These are phyloP conservation scores for Stenodera caucasica DNA, from an alignment of 2,888 invertebrate species.

Conservation along the genomic window DNA sequence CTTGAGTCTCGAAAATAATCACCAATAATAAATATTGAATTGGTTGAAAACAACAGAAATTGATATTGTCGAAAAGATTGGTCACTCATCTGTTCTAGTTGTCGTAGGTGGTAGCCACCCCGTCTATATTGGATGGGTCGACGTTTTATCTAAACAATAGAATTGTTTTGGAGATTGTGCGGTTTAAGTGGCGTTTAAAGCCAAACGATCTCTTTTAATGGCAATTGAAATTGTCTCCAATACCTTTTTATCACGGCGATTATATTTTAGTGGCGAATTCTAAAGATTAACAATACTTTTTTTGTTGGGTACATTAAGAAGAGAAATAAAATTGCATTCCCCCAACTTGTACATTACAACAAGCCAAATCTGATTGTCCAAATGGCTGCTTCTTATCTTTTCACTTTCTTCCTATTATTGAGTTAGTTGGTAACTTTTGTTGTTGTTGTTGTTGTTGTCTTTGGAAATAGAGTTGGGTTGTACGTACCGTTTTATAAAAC, in stretches of 20 bases:
- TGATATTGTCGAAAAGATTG: too few relatives aligned
- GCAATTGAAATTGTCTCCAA: background rate
- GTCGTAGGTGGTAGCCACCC: too few relatives aligned
- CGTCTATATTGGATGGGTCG: too few relatives aligned
- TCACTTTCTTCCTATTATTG: background rate
- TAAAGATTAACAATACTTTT: background rate
- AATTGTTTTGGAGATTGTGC: background rate
- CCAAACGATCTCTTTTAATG: background rate
- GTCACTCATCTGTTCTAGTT: too few relatives aligned
- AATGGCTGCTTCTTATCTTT: background rate
- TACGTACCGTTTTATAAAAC: conserved; percentile 94
- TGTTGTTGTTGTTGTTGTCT: too few relatives aligned
- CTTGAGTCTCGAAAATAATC: background rate
- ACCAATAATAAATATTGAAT: background rate
- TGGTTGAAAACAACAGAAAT: too few relatives aligned
- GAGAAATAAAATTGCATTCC: too few relatives aligned
- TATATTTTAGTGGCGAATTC: background rate
- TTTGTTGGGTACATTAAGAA: too few relatives aligned
- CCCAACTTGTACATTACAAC: too few relatives aligned
- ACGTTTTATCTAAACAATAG: background rate
- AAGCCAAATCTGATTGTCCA: background rate
- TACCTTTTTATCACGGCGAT: background rate
- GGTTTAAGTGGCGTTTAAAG: background rate
- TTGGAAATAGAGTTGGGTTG: too few relatives aligned
- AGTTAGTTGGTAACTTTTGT: too few relatives aligned